These are phyloP conservation scores for Mystacornis crossleyi DNA, from an alignment of 2,113 vertebrate genomes.

Conservation along the genomic window DNA sequence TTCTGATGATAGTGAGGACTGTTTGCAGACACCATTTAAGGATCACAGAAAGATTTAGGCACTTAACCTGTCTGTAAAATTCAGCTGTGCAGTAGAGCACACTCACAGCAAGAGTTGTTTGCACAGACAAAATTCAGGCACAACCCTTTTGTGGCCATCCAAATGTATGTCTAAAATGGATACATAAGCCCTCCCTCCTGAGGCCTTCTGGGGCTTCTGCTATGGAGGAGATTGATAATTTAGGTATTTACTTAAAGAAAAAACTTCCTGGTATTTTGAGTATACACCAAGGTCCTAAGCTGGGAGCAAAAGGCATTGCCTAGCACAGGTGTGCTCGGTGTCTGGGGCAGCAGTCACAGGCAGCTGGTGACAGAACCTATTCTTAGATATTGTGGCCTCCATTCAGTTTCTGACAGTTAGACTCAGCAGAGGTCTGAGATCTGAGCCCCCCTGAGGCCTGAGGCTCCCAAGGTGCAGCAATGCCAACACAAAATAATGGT, in stretches of 20 bases:
- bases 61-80: neutral
- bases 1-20: neutral
- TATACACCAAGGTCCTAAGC: neutral
- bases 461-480: accelerated
- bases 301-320: neutral
- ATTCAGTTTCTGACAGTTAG: neutral
- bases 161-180: neutral
- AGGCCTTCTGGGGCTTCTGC: neutral
- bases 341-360: neutral
- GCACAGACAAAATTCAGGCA: neutral
- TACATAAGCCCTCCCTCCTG: neutral
- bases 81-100: neutral
- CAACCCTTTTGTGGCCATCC: neutral
- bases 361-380: neutral
- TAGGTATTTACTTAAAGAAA: neutral
- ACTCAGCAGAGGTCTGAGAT: neutral
- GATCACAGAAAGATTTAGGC: neutral
- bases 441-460: neutral
- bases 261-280: neutral
- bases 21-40: neutral
- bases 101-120: neutral
- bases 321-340: neutral
- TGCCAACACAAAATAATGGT: neutral
- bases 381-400: neutral
- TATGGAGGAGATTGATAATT: neutral